Evolutionary conservation across 1,140 invertebrate genomes (phyloP).

Genomic region (Drosophila burlai): DNA sequence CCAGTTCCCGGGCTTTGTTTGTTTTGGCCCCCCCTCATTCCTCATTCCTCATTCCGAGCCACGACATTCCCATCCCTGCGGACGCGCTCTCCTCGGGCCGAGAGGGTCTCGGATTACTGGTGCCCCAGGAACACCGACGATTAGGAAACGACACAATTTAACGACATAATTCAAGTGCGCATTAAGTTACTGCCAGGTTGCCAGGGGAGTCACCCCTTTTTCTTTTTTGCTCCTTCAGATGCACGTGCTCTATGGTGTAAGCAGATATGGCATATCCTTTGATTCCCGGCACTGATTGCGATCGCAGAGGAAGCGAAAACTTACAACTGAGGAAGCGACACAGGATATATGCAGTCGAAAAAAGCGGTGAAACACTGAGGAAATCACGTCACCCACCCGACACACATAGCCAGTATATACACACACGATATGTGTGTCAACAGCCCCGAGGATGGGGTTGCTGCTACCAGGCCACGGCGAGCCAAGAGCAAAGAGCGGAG

Average conservation of each 20-base stretch:
- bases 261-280: slow-evolving; percentile 81
- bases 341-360: slow-evolving; percentile 65
- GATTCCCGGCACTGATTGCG: slow-evolving; percentile 62
- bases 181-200: slow-evolving; percentile 64
- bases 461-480: background rate
- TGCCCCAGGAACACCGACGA: slow-evolving; percentile 60
- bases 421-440: slow-evolving; percentile 67
- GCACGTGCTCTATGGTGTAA: slow-evolving; percentile 62
- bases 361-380: slow-evolving; percentile 26
- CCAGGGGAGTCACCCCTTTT: slow-evolving; percentile 62
- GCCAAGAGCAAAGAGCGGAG: background rate
- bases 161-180: slow-evolving; percentile 83
- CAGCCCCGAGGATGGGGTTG: slow-evolving; percentile 19
- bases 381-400: slow-evolving; percentile 63
- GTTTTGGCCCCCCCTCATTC: slow-evolving; percentile 42
- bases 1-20: slow-evolving; percentile 60
- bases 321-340: slow-evolving; percentile 80
- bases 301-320: slow-evolving; percentile 81
- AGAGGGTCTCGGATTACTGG: slow-evolving; percentile 64
- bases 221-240: slow-evolving; percentile 19
- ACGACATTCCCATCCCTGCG: background rate
- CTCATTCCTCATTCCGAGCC: background rate
- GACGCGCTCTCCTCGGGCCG: background rate
- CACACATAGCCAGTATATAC: background rate
- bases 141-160: slow-evolving; percentile 83